These are phyloP conservation scores for Zele albiditarsus DNA, from an alignment of 2,888 invertebrate species.

Conservation along the genomic window DNA sequence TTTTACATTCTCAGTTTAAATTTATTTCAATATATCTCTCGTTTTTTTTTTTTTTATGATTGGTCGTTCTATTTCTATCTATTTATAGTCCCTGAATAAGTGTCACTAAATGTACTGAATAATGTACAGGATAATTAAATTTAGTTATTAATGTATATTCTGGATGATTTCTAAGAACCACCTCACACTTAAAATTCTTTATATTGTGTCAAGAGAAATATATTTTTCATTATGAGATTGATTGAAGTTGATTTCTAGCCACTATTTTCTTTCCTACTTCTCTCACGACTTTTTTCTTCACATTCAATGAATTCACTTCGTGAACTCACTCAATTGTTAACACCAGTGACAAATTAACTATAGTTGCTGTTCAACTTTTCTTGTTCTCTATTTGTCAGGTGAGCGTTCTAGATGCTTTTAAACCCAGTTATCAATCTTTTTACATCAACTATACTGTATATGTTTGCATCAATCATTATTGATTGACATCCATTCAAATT, in stretches of 20 bases:
- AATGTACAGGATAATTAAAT: too few relatives aligned
- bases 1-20: background rate
- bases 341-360: background rate
- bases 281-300: background rate
- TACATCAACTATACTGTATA: background rate
- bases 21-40: background rate
- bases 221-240: too few relatives aligned
- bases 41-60: background rate
- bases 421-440: background rate
- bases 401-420: background rate
- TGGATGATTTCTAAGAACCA: too few relatives aligned
- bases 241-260: background rate
- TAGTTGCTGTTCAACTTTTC: background rate
- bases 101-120: too few relatives aligned
- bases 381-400: background rate
- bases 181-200: too few relatives aligned
- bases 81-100: too few relatives aligned
- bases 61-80: too few relatives aligned
- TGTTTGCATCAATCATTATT: conserved; percentile 1
- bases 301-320: background rate
- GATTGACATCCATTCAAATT: background rate
- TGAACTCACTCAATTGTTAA: background rate
- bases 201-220: too few relatives aligned
- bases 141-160: too few relatives aligned
- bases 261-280: background rate